These are phyloP conservation scores for Trachops cirrhosus DNA, from an alignment of 2,797 vertebrate genomes.

Conservation along the genomic window DNA sequence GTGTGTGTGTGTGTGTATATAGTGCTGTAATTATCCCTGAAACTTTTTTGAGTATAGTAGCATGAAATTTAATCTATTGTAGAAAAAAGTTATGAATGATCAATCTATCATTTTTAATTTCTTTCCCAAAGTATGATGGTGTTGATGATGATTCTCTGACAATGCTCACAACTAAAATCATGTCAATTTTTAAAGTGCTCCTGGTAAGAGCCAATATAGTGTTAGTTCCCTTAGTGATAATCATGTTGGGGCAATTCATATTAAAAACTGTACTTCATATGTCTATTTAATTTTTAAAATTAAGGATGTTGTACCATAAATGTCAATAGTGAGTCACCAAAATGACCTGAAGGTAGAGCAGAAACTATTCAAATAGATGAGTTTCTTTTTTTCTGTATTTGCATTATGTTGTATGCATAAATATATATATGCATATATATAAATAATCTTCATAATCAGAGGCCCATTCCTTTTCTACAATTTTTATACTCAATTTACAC, in stretches of 20 bases:
- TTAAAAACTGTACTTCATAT: background rate
- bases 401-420: background rate
- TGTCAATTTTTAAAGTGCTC: background rate
- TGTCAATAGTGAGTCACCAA: background rate
- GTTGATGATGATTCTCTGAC: background rate
- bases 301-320: background rate
- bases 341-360: background rate
- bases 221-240: background rate
- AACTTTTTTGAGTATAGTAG: background rate
- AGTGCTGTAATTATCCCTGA: background rate
- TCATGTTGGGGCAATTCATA: background rate
- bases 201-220: background rate
- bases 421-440: background rate
- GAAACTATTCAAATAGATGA: background rate
- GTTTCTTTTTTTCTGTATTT: background rate
- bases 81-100: background rate
- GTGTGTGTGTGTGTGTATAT: no score
- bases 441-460: background rate
- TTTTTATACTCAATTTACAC: slow-evolving; percentile 32
- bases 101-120: background rate
- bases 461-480: background rate
- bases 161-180: background rate
- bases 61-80: background rate
- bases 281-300: background rate
- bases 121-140: background rate